Evolutionary conservation across 1,140 invertebrate species (phyloP).

Genomic region (Rhopalosiphum maidis): DNA sequence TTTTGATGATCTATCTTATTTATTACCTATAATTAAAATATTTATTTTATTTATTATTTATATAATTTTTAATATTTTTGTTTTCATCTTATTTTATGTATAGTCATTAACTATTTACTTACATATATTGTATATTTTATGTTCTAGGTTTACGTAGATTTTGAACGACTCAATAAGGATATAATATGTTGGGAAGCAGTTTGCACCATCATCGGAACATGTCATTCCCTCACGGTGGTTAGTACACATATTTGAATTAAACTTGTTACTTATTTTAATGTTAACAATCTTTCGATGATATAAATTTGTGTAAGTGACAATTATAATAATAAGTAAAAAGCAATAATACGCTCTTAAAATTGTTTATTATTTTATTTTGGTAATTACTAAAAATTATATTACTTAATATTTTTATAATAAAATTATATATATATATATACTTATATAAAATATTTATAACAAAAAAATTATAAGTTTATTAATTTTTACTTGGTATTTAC

Average conservation of each 20-base stretch:
- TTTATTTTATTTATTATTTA: no score
- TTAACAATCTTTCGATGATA: neutral
- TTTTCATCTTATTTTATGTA: neutral
- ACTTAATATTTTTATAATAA: no score
- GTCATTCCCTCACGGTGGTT: constrained; percentile 55
- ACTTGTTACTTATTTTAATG: neutral
- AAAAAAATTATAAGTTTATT: no score
- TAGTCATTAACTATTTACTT: neutral
- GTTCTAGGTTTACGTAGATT: constrained; percentile 29
- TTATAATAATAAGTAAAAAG: neutral
- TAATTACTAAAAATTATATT: no score
- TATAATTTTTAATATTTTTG: neutral
- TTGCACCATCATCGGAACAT: constrained; percentile 44
- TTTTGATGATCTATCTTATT: neutral
- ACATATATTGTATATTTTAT: neutral
- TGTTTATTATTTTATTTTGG: neutral
- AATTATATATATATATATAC: no score
- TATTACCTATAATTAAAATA: neutral
- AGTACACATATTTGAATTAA: neutral
- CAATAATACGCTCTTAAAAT: neutral
- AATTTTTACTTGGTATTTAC: neutral
- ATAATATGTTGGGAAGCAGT: constrained; percentile 53
- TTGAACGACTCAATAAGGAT: neutral
- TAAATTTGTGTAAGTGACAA: neutral
- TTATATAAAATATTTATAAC: no score